Conservation (phyloP, 2,797 vertebrate genomes). For the Heteromormyrus szaboi region DNA sequence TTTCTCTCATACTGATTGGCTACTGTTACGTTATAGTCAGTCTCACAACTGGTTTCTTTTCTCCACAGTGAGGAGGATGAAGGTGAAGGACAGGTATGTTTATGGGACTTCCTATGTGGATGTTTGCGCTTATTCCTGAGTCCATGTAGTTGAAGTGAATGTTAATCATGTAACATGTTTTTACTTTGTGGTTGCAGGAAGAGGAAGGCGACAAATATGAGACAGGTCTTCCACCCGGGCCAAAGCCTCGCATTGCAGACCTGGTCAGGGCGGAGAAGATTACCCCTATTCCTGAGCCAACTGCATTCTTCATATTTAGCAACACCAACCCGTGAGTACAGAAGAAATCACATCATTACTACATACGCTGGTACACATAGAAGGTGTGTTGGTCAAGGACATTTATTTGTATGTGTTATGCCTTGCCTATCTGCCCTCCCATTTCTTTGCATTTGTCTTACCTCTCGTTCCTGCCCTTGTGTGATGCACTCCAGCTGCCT, state of each 20-base stretch:
- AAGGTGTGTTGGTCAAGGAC: background rate
- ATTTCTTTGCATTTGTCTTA: background rate
- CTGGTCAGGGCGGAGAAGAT: constrained; percentile 90
- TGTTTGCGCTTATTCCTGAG: background rate
- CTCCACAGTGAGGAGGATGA: constrained; percentile 75
- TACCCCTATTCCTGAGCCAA: constrained; percentile 84
- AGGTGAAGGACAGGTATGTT: constrained; percentile 71
- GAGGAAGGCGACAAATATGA: constrained; percentile 67
- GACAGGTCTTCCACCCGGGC: constrained; percentile 74
- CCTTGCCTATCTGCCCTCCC: background rate
- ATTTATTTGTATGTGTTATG: background rate
- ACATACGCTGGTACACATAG: background rate
- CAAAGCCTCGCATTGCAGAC: constrained; percentile 80
- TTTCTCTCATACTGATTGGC: background rate
- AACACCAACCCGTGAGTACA: constrained; percentile 86
- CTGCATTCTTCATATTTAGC: constrained; percentile 96
- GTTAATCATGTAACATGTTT: background rate
- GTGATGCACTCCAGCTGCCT: background rate
- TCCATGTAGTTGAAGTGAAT: background rate
- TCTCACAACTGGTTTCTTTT: constrained; percentile 30
- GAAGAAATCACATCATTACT: background rate
- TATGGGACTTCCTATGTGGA: background rate
- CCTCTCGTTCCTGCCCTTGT: background rate
- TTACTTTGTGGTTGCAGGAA: constrained; percentile 50
- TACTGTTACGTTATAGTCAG: background rate